Evolutionary conservation across 2,888 invertebrate species (phyloP).

Genomic region (Harpagoxenus sublaevis): DNA sequence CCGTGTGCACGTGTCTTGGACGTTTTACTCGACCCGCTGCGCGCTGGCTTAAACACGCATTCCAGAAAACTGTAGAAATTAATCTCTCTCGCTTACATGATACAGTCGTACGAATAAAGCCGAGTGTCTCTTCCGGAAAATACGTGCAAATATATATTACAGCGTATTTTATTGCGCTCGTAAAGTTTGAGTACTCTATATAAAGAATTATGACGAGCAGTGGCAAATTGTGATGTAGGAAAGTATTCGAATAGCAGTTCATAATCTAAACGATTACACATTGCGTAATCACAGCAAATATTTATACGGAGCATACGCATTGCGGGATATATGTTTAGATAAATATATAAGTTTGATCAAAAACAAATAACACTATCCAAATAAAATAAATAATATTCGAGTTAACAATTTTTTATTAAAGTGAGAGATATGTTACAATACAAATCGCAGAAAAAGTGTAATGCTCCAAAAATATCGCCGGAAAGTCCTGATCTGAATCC

Average conservation of each 20-base stretch:
- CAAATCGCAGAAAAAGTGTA: background rate
- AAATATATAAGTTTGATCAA: background rate
- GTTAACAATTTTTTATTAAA: background rate
- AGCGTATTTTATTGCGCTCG: background rate
- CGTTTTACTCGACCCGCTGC: constrained; percentile 41
- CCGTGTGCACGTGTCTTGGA: constrained; percentile 38
- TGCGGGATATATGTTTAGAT: background rate
- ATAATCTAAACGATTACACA: background rate
- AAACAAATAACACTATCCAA: background rate
- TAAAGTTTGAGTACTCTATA: background rate
- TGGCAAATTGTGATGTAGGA: background rate
- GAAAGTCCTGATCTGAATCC: background rate
- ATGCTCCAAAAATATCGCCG: background rate
- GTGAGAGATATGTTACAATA: background rate
- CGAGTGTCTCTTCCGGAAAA: background rate
- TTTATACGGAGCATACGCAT: background rate
- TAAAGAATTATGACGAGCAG: background rate
- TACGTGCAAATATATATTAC: background rate
- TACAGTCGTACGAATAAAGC: background rate
- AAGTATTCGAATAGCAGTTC: background rate
- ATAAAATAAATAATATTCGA: background rate
- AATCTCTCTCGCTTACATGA: constrained; percentile 36
- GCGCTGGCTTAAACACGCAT: constrained; percentile 37
- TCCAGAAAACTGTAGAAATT: constrained; percentile 35
- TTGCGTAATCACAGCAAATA: background rate